Evolutionary conservation across 2,888 invertebrate species (phyloP), one percentile per base, ranked within the genome.

Genomic region (Holacanthella duospinosa): DNA sequence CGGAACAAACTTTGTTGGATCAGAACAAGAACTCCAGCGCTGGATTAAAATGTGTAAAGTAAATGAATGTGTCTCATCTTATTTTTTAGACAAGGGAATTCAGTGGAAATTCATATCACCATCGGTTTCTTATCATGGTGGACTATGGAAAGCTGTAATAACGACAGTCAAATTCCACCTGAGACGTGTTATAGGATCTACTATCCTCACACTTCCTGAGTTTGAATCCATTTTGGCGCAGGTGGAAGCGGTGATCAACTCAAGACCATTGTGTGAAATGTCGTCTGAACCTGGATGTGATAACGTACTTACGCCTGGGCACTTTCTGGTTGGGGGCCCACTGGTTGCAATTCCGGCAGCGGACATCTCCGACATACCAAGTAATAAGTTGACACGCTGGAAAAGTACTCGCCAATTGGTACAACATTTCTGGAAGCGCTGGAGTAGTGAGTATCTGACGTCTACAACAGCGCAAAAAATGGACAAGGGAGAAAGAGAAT

Each of bases 311-410:
- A 74, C 73, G n/a, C 75, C 74, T 25, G 73, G 71, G 6, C 76
- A 75, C 61, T 74, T 75, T 57, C 58, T 76, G 1, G 68, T 75
- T 36, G 74, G 74, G 29, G 59, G 66, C 25, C 60, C 74, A 9
- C 60, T 73, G 1, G 71, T 55, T 28, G 55, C 63, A 29, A n/a
- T 64, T 1, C 64, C 65, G 21, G 58, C 62, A 21, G 44, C 54
- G 25, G 62, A 64, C 56, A 12, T 59, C 2, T 55, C 44, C 0
- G 21, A 28, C 9, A 4, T 62, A 1, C 57, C 61, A 28, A n/a
- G 12, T 1, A 55, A 58, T 26, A n/a, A 62, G 43, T 44, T 67
- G 4, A 12, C 28, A 3, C 57, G 58, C 1, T 66, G 66, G 66
- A 53, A 64, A 29, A 29, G 21, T 9, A 16, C n/a, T 12, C 68